Conservation (phyloP, 2,113 vertebrate species). For the Lipophrys pholis region DNA sequence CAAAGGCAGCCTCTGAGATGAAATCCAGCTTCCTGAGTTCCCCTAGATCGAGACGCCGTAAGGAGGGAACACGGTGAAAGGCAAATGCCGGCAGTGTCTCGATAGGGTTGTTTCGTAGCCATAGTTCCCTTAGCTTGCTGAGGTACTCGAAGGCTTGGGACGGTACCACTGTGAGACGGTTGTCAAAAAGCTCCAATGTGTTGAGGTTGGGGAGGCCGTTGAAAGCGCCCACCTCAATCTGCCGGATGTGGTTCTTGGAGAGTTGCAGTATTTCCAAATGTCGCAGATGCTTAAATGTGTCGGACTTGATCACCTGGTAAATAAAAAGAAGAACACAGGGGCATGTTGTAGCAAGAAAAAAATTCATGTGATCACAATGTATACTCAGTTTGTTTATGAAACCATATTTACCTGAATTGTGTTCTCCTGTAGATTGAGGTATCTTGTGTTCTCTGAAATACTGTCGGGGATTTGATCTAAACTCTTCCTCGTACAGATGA, state of each 20-base stretch:
- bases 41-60: conserved; percentile 92
- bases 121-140: conserved; percentile 95
- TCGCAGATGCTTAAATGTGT: conserved; percentile 95
- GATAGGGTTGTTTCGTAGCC: conserved; percentile 97
- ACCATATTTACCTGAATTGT: conserved; percentile 85
- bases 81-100: conserved; percentile 95
- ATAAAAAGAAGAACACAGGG: conserved; percentile 41
- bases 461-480: conserved; percentile 90
- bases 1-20: conserved; percentile 96
- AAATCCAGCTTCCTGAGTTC: conserved; percentile 95
- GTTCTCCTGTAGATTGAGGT: conserved; percentile 98
- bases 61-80: conserved; percentile 95
- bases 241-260: conserved; percentile 94
- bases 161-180: conserved; percentile 93
- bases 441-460: conserved; percentile 96
- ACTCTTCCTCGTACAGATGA: conserved; percentile 93
- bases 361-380: conserved; percentile 25
- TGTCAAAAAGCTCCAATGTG: conserved; percentile 97
- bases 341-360: conserved; percentile 31
- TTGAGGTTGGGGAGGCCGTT: conserved; percentile 97
- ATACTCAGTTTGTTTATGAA: conserved; percentile 3
- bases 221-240: conserved; percentile 97
- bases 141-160: conserved; percentile 98
- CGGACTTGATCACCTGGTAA: conserved; percentile 91
- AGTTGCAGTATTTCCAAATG: conserved; percentile 98